phyloP scores from a whole-genome alignment of 2,113 vertebrate genomes.

The Paracanthobrama guichenoti region DNA sequence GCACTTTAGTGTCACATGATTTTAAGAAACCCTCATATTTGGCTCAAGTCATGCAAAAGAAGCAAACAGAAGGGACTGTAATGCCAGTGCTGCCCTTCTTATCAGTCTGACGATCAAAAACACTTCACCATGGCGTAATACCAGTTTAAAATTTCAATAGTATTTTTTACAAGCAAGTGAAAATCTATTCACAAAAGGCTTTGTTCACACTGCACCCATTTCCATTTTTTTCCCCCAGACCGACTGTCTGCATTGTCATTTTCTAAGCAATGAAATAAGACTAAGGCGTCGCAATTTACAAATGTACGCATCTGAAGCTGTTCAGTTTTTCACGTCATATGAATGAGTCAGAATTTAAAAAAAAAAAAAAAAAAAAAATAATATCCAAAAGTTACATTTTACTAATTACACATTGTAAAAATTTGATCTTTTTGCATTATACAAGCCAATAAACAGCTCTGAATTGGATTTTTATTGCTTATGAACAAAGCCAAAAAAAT shows the following conservation, averaged over 20 bases:
- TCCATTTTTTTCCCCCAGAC: too few relatives aligned
- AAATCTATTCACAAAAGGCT: neutral
- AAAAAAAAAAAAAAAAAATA: neutral
- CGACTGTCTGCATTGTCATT: neutral
- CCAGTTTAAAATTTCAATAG: slow-evolving; percentile 3
- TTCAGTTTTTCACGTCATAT: neutral
- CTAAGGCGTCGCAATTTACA: neutral
- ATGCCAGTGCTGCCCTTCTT: neutral
- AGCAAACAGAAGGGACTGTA: neutral
- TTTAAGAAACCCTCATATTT: slow-evolving; percentile 9
- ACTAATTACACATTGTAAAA: too few relatives aligned
- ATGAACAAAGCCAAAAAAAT: slow-evolving; percentile 20
- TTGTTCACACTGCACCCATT: neutral
- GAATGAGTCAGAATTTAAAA: neutral
- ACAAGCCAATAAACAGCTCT: neutral
- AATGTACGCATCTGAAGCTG: neutral
- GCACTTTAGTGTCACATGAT: neutral
- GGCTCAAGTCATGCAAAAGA: neutral
- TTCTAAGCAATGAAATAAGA: too few relatives aligned
- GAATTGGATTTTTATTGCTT: neutral
- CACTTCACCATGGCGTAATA: neutral
- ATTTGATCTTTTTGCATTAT: too few relatives aligned
- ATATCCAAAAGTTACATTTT: too few relatives aligned
- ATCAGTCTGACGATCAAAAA: slow-evolving; percentile 9
- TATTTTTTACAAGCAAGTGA: slow-evolving; percentile 17